Percentiles rank a stretch among this genome's conserved stretches.
These are phyloP conservation scores for Tinea trinotella DNA, from an alignment of 2,888 invertebrate species.

Conservation along the genomic window DNA sequence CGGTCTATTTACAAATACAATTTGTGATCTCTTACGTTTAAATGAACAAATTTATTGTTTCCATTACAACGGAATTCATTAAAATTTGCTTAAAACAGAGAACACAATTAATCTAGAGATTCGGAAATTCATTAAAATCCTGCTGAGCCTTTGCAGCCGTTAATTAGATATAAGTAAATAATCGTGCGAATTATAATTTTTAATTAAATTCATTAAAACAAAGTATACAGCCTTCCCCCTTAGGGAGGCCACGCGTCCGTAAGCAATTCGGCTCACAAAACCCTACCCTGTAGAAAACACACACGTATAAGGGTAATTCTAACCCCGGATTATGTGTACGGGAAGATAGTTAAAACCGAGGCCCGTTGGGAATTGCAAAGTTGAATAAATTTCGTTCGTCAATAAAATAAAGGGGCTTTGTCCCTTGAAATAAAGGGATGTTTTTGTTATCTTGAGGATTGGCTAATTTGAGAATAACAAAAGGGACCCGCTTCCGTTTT, in stretches of 20 bases:
- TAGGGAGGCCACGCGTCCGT: constrained; percentile 10
- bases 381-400: constrained; percentile 62
- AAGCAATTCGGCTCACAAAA: constrained; percentile 14
- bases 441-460: constrained; percentile 73
- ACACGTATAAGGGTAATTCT: constrained; percentile 13
- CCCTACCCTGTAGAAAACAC: background rate
- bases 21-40: too few species aligned
- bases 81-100: too few species aligned
- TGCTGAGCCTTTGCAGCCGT: background rate
- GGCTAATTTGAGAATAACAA: constrained; percentile 73
- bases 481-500: constrained; percentile 47
- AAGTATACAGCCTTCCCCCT: background rate
- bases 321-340: constrained; percentile 48
- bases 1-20: too few species aligned
- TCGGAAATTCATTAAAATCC: background rate
- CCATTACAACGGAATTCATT: too few species aligned
- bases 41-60: too few species aligned
- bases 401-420: constrained; percentile 59
- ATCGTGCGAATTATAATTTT: constrained; percentile 14
- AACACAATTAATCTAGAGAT: background rate
- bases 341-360: constrained; percentile 64
- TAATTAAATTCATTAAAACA: constrained; percentile 2
- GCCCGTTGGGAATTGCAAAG: constrained; percentile 28
- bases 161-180: constrained; percentile 10
- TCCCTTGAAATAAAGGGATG: constrained; percentile 61